Evolutionary conservation across 2,113 vertebrate species (phyloP).

Genomic region (Alethe castanea): DNA sequence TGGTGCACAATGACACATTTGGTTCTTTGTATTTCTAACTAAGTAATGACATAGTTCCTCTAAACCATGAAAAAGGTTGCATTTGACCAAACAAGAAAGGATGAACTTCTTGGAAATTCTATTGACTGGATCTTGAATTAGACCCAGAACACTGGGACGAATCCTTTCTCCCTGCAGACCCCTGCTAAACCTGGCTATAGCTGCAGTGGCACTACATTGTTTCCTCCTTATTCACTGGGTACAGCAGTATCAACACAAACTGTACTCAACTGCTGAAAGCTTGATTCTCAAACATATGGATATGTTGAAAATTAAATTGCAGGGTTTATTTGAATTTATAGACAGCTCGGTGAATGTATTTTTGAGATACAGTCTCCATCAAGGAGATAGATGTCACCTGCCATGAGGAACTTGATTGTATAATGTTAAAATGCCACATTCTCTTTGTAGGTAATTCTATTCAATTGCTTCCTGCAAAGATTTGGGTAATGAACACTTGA

Average conservation of each 20-base stretch:
- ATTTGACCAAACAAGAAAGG: slow-evolving; percentile 71
- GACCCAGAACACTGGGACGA: slow-evolving; percentile 54
- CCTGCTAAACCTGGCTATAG: slow-evolving; percentile 58
- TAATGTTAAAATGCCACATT: slow-evolving; percentile 69
- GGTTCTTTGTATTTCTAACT: slow-evolving; percentile 68
- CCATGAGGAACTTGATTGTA: slow-evolving; percentile 67
- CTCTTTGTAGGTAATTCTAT: slow-evolving; percentile 70
- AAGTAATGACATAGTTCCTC: slow-evolving; percentile 66
- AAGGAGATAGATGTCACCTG: slow-evolving; percentile 72
- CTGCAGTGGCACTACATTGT: slow-evolving; percentile 45
- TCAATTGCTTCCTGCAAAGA: slow-evolving; percentile 61
- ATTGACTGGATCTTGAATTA: slow-evolving; percentile 66
- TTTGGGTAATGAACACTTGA: slow-evolving; percentile 65
- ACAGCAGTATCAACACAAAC: slow-evolving; percentile 67
- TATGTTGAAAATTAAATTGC: slow-evolving; percentile 75
- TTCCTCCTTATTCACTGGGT: slow-evolving; percentile 59
- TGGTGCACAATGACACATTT: slow-evolving; percentile 69
- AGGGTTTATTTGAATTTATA: slow-evolving; percentile 75
- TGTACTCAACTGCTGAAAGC: slow-evolving; percentile 55
- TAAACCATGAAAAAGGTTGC: slow-evolving; percentile 72
- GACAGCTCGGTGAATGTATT: slow-evolving; percentile 66
- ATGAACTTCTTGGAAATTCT: slow-evolving; percentile 73
- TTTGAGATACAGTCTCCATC: slow-evolving; percentile 68
- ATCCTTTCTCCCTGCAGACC: slow-evolving; percentile 50
- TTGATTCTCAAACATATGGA: slow-evolving; percentile 72